A percentile compares a stretch with the other conserved stretches of the same genome.
phyloP scores from a whole-genome alignment of 2,113 vertebrate genomes.

The Spheniscus mendiculus region DNA sequence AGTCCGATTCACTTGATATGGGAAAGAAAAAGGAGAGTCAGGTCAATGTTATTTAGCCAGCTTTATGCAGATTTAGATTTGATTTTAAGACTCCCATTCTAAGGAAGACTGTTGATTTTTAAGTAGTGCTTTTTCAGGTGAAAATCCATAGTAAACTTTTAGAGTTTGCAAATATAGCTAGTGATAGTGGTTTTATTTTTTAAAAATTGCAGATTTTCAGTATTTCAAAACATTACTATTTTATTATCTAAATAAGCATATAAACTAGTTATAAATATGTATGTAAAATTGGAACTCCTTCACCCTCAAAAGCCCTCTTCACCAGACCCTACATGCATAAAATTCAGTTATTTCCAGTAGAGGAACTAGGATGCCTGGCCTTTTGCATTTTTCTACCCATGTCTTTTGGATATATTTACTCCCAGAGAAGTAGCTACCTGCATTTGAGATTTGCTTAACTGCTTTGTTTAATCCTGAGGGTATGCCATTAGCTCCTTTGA shows the following conservation, averaged over 20 bases:
- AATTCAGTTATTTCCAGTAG: background rate
- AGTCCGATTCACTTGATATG: background rate
- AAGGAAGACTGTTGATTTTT: background rate
- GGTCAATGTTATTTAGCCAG: background rate
- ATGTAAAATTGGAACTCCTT: background rate
- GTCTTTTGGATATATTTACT: background rate
- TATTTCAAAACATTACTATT: background rate
- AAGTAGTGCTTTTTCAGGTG: background rate
- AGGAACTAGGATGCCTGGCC: background rate
- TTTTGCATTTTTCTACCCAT: background rate
- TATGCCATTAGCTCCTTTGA: background rate
- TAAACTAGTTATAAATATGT: background rate
- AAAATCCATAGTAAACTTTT: background rate
- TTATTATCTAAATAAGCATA: background rate
- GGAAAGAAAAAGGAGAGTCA: background rate
- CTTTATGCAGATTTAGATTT: background rate
- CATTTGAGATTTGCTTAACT: background rate
- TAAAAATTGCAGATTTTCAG: background rate
- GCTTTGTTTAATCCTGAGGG: conserved; percentile 4
- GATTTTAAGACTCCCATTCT: background rate
- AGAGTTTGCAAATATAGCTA: background rate
- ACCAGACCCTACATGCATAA: background rate
- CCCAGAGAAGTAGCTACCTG: background rate
- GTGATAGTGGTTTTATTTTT: background rate
- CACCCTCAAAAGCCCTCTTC: background rate